Evolutionary conservation across 2,888 invertebrate genomes (phyloP).

Genomic region (Tubulanus polymorphus): DNA sequence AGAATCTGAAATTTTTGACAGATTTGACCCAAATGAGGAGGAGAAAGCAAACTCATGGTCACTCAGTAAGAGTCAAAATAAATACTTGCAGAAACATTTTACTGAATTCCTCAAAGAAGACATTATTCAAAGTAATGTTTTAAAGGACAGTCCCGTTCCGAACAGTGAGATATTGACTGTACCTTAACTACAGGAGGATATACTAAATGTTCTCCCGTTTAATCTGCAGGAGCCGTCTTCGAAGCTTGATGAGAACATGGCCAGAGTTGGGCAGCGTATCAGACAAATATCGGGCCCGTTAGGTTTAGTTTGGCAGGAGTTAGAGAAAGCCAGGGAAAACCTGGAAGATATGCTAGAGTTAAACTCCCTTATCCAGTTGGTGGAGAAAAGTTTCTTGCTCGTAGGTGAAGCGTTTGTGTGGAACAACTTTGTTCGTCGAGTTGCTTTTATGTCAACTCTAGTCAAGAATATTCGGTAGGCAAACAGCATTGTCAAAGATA

Average conservation of each 20-base stretch:
- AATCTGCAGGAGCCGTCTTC: neutral
- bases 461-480: slow-evolving; percentile 8
- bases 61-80: neutral
- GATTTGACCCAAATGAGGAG: too few species aligned
- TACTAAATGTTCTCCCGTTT: neutral
- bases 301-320: neutral
- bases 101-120: neutral
- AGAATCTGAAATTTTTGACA: too few species aligned
- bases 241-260: neutral
- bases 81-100: neutral
- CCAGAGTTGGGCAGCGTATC: neutral
- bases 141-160: neutral
- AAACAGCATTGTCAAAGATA: neutral
- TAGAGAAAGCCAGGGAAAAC: slow-evolving; percentile 2
- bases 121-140: neutral
- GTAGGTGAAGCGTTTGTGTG: slow-evolving; percentile 7
- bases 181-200: neutral
- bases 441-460: neutral
- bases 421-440: neutral
- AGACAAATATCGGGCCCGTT: neutral
- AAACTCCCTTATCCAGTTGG: neutral
- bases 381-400: slow-evolving; percentile 7
- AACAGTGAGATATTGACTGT: neutral
- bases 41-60: neutral
- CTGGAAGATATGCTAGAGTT: neutral